These are phyloP conservation scores for Notarius quadriscutis DNA, from an alignment of 2,113 vertebrate genomes.

Conservation along the genomic window DNA sequence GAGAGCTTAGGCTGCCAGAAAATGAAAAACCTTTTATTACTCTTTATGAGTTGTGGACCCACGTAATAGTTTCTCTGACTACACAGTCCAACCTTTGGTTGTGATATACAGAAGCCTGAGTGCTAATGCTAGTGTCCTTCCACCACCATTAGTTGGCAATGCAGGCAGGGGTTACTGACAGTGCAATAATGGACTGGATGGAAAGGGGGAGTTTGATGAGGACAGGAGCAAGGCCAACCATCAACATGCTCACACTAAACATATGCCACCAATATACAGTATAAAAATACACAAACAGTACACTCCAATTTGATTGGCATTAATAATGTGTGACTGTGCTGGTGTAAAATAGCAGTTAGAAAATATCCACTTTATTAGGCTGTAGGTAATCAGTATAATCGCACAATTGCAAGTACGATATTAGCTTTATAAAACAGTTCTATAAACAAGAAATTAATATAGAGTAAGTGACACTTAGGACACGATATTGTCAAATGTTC, in stretches of 20 bases:
- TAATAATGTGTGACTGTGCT: background rate
- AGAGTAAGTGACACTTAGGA: background rate
- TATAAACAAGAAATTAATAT: background rate
- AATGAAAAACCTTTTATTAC: background rate
- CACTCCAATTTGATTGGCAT: background rate
- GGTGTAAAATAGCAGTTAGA: background rate
- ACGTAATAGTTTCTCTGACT: background rate
- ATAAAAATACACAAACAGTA: background rate
- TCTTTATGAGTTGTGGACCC: background rate
- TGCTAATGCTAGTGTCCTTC: conserved; percentile 25
- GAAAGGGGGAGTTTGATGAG: conserved; percentile 1
- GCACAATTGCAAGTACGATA: background rate
- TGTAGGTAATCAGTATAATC: background rate
- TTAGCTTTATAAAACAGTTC: background rate
- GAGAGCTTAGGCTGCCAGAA: background rate
- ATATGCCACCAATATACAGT: background rate
- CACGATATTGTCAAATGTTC: background rate
- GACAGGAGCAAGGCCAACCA: conserved; percentile 5
- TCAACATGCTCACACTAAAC: background rate
- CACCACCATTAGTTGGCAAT: conserved; percentile 31
- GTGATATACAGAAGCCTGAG: background rate
- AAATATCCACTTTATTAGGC: background rate
- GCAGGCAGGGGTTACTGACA: conserved; percentile 12
- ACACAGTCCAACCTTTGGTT: background rate
- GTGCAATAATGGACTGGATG: conserved; percentile 1